These are phyloP conservation scores for Tholera decimalis DNA, from an alignment of 2,888 invertebrate species.

Conservation along the genomic window DNA sequence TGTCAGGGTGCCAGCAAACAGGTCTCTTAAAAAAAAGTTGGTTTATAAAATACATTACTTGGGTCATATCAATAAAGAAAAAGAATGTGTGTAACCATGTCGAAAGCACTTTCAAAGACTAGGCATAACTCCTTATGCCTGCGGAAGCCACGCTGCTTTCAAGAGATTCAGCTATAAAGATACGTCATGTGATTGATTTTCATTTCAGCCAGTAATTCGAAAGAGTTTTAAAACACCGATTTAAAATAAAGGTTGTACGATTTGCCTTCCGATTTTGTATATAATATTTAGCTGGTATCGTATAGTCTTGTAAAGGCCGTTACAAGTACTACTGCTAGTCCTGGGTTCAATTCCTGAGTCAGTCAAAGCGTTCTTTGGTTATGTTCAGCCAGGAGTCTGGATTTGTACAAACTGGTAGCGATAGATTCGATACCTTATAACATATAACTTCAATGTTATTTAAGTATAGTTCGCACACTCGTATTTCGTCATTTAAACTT, in stretches of 20 bases:
- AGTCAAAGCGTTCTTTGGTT: too few species aligned
- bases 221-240: constrained; percentile 1
- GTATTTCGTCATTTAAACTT: too few species aligned
- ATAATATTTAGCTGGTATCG: not conserved
- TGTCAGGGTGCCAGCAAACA: not conserved
- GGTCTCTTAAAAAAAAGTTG: not conserved
- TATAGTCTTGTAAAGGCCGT: too few species aligned
- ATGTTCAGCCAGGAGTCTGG: too few species aligned
- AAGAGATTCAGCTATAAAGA: constrained; percentile 28
- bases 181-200: constrained; percentile 46
- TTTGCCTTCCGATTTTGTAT: not conserved
- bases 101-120: constrained; percentile 30
- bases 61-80: not conserved
- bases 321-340: too few species aligned
- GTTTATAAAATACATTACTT: too few species aligned
- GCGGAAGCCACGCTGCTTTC: constrained; percentile 8
- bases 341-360: not conserved
- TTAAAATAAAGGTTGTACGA: not conserved
- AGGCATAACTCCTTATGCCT: constrained; percentile 29
- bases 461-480: too few species aligned
- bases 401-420: too few species aligned
- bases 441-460: too few species aligned
- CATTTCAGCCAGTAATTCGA: constrained; percentile 7
- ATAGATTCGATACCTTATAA: too few species aligned
- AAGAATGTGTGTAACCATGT: constrained; percentile 9